Evolutionary conservation across 2,888 invertebrate genomes (phyloP).

Genomic region (Arrhopalites spinosus): DNA sequence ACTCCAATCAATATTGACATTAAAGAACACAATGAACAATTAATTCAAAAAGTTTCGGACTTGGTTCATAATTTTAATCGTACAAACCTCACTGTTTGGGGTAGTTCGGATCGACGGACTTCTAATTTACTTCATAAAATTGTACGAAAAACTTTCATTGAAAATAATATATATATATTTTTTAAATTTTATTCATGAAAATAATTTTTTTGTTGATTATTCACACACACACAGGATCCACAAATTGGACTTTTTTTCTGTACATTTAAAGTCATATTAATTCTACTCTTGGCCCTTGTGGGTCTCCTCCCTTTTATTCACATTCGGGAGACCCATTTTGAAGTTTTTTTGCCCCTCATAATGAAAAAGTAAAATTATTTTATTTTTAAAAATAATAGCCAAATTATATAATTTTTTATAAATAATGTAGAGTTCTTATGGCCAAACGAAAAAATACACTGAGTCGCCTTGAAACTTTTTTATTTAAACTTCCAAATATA

Average conservation of each 20-base stretch:
- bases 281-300: conserved; percentile 65
- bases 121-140: conserved; percentile 64
- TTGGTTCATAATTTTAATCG: conserved; percentile 65
- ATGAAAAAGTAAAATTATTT: conserved; percentile 56
- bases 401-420: no score
- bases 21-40: conserved; percentile 61
- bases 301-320: conserved; percentile 70
- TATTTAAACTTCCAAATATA: conserved; percentile 62
- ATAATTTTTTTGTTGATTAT: neutral
- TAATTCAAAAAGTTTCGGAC: conserved; percentile 65
- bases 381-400: no score
- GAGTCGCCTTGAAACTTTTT: conserved; percentile 61
- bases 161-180: neutral
- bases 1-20: conserved; percentile 64
- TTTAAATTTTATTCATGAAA: neutral
- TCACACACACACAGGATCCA: conserved; percentile 64
- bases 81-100: conserved; percentile 70
- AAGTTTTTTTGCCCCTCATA: conserved; percentile 66
- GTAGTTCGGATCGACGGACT: conserved; percentile 65
- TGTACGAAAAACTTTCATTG: conserved; percentile 59
- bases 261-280: conserved; percentile 63
- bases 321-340: conserved; percentile 68
- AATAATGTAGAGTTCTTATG: neutral
- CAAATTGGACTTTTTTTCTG: conserved; percentile 68
- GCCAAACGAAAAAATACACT: conserved; percentile 58